Percentiles rank a stretch among this genome's conserved stretches.
Evolutionary conservation across 2,888 invertebrate genomes (phyloP).

Genomic region (Apodemia duryi): DNA sequence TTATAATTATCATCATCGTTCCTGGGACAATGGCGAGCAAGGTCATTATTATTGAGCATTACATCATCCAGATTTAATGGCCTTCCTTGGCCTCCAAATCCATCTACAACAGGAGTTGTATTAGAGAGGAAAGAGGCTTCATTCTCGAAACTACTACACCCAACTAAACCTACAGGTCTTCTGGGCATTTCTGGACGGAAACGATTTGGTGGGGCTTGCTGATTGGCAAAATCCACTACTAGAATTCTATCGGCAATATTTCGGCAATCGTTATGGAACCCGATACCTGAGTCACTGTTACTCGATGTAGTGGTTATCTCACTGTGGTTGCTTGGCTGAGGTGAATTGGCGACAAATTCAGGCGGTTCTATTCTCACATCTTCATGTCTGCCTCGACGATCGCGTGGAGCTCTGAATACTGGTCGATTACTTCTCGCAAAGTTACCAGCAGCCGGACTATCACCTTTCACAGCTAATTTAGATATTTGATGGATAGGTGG

Average conservation of each 20-base stretch:
- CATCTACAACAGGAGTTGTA: slow-evolving; percentile 72
- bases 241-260: slow-evolving; percentile 90
- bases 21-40: slow-evolving; percentile 50
- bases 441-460: slow-evolving; percentile 64
- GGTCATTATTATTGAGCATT: slow-evolving; percentile 57
- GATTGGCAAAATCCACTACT: slow-evolving; percentile 85
- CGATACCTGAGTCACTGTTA: slow-evolving; percentile 97
- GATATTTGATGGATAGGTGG: slow-evolving; percentile 66
- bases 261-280: slow-evolving; percentile 93
- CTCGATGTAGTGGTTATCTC: slow-evolving; percentile 91
- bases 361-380: slow-evolving; percentile 61
- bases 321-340: slow-evolving; percentile 91
- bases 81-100: slow-evolving; percentile 70
- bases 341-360: slow-evolving; percentile 85
- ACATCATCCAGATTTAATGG: slow-evolving; percentile 68
- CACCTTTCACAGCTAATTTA: slow-evolving; percentile 62
- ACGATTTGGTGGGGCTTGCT: slow-evolving; percentile 51
- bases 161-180: slow-evolving; percentile 61
- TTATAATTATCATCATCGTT: slow-evolving; percentile 73
- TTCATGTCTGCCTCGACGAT: slow-evolving; percentile 55
- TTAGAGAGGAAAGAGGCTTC: slow-evolving; percentile 71
- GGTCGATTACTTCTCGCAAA: slow-evolving; percentile 59
- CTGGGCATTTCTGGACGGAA: slow-evolving; percentile 58
- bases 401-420: slow-evolving; percentile 54
- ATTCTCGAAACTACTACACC: slow-evolving; percentile 64